Evolutionary conservation across 2,113 vertebrate genomes (phyloP).

Genomic region (Lamprotornis superbus): DNA sequence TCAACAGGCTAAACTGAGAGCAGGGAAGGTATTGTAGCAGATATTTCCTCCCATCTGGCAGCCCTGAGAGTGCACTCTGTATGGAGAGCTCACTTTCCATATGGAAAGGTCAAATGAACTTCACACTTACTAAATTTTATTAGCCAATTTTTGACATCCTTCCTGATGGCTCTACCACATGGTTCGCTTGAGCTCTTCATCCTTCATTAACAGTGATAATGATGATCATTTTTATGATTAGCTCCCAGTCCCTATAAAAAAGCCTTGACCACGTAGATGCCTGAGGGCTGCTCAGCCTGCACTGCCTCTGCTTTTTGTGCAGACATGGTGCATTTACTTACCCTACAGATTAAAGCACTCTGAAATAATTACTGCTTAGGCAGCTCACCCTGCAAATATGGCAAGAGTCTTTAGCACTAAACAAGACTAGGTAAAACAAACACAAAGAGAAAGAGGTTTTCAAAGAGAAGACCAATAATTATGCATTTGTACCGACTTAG

Average conservation of each 20-base stretch:
- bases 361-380: neutral
- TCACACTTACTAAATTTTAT: slow-evolving; percentile 6
- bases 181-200: slow-evolving; percentile 1
- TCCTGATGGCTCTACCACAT: neutral
- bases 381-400: neutral
- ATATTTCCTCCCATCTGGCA: slow-evolving; percentile 2
- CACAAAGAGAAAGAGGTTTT: neutral
- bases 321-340: neutral
- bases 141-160: slow-evolving; percentile 17
- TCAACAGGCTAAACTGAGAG: neutral
- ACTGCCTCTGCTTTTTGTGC: neutral
- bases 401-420: neutral
- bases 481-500: neutral
- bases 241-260: neutral
- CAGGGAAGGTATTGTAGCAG: neutral
- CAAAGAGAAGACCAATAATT: neutral
- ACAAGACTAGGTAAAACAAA: neutral
- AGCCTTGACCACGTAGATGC: neutral
- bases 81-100: neutral
- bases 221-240: neutral
- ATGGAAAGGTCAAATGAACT: neutral
- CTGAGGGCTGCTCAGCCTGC: neutral
- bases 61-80: fast-evolving
- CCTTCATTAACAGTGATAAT: slow-evolving; percentile 24
- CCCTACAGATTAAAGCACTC: neutral